phyloP scores from a whole-genome alignment of 2,113 vertebrate species.

The Vimba vimba region DNA sequence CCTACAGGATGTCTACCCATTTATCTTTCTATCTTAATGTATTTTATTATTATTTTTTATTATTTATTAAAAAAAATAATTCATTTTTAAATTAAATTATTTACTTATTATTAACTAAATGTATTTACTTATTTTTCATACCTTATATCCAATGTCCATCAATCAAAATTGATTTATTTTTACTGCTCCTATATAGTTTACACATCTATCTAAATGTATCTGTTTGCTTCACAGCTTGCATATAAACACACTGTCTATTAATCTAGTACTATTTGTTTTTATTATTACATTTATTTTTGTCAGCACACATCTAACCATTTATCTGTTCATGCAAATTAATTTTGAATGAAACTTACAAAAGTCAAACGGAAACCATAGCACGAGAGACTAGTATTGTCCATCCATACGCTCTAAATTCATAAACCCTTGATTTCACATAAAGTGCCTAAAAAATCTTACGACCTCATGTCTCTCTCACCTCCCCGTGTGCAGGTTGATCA shows the following conservation, averaged over 20 bases:
- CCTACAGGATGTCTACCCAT: neutral
- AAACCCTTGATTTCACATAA: neutral
- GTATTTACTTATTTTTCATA: too few species aligned
- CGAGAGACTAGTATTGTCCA: neutral
- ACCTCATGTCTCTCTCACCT: conserved; percentile 76
- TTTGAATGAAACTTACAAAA: too few species aligned
- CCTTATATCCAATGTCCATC: too few species aligned
- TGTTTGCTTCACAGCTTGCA: too few species aligned
- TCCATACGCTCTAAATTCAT: neutral
- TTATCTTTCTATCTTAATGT: neutral
- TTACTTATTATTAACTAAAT: neutral
- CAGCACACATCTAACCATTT: too few species aligned
- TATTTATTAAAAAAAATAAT: neutral
- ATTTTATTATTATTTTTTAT: neutral
- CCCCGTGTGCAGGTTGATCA: conserved; percentile 92
- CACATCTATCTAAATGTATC: neutral
- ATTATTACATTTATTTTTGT: too few species aligned
- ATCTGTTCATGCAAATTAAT: too few species aligned
- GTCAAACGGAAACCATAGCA: neutral
- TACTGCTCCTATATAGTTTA: neutral
- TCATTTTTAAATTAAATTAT: neutral
- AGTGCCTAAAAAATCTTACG: neutral
- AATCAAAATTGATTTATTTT: neutral
- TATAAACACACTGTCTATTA: too few species aligned
- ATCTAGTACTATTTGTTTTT: too few species aligned